phyloP scores from a whole-genome alignment of 2,888 invertebrate genomes.

The Sesia apiformis region DNA sequence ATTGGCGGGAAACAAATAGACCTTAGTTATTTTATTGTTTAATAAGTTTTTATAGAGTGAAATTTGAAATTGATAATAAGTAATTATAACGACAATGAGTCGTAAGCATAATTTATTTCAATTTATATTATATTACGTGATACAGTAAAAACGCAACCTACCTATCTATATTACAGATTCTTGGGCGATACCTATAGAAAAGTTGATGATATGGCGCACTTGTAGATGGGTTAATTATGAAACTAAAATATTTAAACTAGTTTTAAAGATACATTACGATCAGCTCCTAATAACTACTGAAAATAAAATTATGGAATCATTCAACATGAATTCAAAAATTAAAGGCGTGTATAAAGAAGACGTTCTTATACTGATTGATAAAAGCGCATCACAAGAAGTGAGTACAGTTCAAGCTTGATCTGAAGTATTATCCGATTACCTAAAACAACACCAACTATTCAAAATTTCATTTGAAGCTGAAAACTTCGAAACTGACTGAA shows the following conservation, averaged over 20 bases:
- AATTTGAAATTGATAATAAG: too few relatives aligned
- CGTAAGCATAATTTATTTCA: too few relatives aligned
- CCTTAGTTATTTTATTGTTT: too few relatives aligned
- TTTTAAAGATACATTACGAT: constrained; percentile 36
- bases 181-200: constrained; percentile 33
- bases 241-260: constrained; percentile 14
- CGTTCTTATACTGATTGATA: constrained; percentile 40
- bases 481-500: too few relatives aligned
- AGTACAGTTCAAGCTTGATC: constrained; percentile 7
- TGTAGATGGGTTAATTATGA: constrained; percentile 40
- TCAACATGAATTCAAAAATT: constrained; percentile 41
- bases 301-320: constrained; percentile 41
- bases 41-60: too few relatives aligned
- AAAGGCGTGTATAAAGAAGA: constrained; percentile 53
- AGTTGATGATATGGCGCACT: constrained; percentile 42
- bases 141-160: too few relatives aligned
- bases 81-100: too few relatives aligned
- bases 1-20: too few relatives aligned
- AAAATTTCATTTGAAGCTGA: too few relatives aligned
- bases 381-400: constrained; percentile 27
- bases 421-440: neutral
- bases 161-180: constrained; percentile 20
- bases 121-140: too few relatives aligned
- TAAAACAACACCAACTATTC: too few relatives aligned
- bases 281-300: constrained; percentile 39